phyloP scores from a whole-genome alignment of 2,113 vertebrate genomes.

The Lycaon pictus region DNA sequence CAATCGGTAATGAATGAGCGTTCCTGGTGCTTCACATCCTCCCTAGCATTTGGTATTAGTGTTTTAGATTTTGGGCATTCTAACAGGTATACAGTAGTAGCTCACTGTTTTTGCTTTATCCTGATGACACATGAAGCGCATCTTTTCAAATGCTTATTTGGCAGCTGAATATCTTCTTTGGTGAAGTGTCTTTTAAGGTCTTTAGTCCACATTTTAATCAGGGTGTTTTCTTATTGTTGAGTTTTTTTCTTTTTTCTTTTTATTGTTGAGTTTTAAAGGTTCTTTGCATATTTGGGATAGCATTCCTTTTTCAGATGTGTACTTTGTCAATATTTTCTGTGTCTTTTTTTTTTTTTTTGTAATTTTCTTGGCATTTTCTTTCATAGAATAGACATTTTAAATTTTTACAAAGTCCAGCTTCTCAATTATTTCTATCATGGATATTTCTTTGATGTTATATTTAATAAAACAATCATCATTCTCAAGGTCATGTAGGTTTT shows the following conservation, averaged over 20 bases:
- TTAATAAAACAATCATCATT: not conserved
- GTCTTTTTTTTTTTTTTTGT: not conserved
- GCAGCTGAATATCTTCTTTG: not conserved
- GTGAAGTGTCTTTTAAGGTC: not conserved
- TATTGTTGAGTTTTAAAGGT: not conserved
- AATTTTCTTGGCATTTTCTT: not conserved
- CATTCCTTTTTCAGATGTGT: not conserved
- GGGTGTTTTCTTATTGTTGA: not conserved
- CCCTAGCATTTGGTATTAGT: not conserved
- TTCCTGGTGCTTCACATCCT: not conserved
- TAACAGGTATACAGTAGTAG: not conserved
- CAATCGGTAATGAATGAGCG: not conserved
- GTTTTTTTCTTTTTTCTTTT: no score
- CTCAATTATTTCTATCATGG: not conserved
- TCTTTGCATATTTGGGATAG: not conserved
- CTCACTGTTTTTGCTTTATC: not conserved
- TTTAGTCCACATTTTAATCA: not conserved
- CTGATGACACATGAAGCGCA: not conserved
- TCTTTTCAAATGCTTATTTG: not conserved
- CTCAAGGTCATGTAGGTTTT: not conserved
- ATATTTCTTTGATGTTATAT: not conserved
- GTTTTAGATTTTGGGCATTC: not conserved
- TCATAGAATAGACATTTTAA: not conserved
- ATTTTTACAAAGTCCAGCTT: not conserved
- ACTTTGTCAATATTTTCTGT: not conserved